Percentiles rank a stretch among this genome's conserved stretches.
phyloP scores from a whole-genome alignment of 2,797 vertebrate genomes.

The Mormyrus proboscirostris region DNA sequence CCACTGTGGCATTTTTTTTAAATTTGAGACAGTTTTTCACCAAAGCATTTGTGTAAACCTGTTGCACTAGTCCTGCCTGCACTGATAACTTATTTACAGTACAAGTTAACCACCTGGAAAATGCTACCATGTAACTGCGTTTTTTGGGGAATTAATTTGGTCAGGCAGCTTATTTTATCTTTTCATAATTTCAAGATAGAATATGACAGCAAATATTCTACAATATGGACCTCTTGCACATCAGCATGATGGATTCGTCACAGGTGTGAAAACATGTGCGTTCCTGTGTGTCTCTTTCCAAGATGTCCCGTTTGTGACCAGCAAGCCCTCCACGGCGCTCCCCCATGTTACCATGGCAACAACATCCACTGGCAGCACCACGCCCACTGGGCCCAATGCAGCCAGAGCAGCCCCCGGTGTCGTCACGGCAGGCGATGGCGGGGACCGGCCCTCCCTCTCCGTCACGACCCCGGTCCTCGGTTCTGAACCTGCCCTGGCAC shows the following conservation, averaged over 20 bases:
- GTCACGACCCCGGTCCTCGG: not conserved
- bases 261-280: not conserved
- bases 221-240: not conserved
- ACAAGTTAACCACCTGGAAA: not conserved
- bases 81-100: not conserved
- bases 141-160: not conserved
- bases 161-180: not conserved
- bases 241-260: not conserved
- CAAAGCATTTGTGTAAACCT: not conserved
- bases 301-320: not conserved
- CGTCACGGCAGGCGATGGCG: not conserved
- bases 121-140: not conserved
- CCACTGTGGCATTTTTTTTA: not conserved
- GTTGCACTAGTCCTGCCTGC: not conserved
- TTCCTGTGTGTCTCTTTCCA: not conserved
- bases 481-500: not conserved
- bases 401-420: not conserved
- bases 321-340: not conserved
- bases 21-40: not conserved
- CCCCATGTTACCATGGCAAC: not conserved
- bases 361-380: not conserved
- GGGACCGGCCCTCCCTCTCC: not conserved
- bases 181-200: not conserved
- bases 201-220: not conserved
- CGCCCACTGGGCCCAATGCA: not conserved